phyloP scores from a whole-genome alignment of 64 coral and sea anemone genomes.

The Cladopsammia gracilis region DNA sequence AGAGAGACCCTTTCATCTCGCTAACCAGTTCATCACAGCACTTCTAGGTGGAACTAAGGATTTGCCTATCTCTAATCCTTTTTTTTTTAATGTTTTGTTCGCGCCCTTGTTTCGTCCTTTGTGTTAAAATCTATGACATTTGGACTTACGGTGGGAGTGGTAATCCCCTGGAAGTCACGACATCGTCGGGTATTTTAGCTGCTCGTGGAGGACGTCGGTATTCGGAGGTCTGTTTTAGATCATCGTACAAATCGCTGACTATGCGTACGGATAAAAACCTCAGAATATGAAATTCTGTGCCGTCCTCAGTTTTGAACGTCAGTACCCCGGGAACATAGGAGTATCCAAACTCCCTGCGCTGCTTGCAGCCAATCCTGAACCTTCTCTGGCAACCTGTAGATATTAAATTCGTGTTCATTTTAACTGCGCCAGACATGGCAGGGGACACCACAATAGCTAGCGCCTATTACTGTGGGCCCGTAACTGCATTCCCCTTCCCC shows the following conservation, averaged over 20 bases:
- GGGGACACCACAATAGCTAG: no score
- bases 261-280: constrained; percentile 81
- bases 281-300: constrained; percentile 65
- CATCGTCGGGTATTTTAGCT: constrained; percentile 39
- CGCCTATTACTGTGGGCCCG: no score
- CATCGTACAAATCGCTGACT: constrained; percentile 74
- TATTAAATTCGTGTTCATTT: not conserved
- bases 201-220: constrained; percentile 22
- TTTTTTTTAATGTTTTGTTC: no score
- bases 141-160: constrained; percentile 68
- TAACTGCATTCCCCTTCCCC: no score
- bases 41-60: no score
- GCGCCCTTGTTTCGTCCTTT: no score
- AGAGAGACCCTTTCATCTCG: no score
- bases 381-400: constrained; percentile 10
- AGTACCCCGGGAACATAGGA: constrained; percentile 84
- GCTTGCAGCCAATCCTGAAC: constrained; percentile 64
- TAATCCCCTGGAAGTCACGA: constrained; percentile 54
- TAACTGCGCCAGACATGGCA: no score
- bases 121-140: no score
- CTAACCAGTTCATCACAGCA: no score
- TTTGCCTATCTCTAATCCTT: no score
- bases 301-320: constrained; percentile 27
- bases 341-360: constrained; percentile 70
- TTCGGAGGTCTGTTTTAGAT: constrained; percentile 67